These are phyloP conservation scores for Elanoides forficatus DNA, from an alignment of 2,113 vertebrate genomes.

Conservation along the genomic window DNA sequence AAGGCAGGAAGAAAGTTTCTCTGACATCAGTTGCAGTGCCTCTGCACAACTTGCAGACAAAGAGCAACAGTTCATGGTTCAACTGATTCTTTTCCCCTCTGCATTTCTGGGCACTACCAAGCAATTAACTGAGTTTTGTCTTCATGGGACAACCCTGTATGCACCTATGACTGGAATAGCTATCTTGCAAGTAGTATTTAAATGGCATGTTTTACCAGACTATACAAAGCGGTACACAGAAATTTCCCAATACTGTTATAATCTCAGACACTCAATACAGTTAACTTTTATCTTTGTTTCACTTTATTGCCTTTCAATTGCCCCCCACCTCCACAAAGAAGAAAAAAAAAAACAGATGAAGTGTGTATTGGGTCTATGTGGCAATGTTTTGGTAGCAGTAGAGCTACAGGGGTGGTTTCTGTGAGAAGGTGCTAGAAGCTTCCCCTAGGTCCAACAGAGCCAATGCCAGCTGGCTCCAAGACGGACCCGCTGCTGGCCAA, in stretches of 20 bases:
- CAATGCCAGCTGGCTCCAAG: too few species aligned
- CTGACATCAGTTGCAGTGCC: neutral
- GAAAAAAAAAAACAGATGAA: neutral
- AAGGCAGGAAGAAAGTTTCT: neutral
- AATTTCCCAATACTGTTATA: neutral
- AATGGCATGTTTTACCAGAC: neutral
- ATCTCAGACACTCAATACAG: neutral
- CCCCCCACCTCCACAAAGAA: neutral
- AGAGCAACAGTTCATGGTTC: neutral
- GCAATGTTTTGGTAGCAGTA: too few species aligned
- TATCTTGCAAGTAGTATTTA: neutral
- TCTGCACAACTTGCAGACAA: neutral
- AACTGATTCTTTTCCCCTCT: neutral
- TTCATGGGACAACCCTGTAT: neutral
- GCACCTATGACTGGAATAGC: neutral
- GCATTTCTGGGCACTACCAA: neutral
- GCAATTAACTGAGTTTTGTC: neutral
- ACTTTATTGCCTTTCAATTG: neutral
- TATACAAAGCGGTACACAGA: neutral
- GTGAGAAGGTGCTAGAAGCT: too few species aligned
- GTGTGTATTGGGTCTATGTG: too few species aligned
- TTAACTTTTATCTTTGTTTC: neutral
- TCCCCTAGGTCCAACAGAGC: too few species aligned
- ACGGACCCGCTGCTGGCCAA: too few species aligned
- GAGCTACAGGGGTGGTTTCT: too few species aligned